phyloP scores from a whole-genome alignment of 1,140 invertebrate genomes.

The Gonioctena quinquepunctata region DNA sequence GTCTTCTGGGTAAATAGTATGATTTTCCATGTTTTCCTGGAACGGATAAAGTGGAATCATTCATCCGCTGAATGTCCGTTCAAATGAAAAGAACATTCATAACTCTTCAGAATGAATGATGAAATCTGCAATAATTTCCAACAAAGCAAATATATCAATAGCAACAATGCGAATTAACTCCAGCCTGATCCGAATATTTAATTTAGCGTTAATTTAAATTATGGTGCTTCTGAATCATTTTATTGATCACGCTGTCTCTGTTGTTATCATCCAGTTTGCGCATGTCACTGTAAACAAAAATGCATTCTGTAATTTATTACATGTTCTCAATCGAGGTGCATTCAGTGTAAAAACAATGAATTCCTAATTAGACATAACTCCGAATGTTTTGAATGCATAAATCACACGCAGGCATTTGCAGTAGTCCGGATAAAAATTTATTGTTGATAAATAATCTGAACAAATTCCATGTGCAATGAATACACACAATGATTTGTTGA shows the following conservation, averaged over 20 bases:
- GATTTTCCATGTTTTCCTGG: too few species aligned
- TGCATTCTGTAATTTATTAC: conserved; percentile 10
- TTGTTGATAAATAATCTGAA: background rate
- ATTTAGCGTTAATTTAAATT: conserved; percentile 44
- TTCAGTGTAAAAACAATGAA: conserved; percentile 19
- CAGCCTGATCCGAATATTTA: conserved; percentile 34
- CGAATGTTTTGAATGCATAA: conserved; percentile 13
- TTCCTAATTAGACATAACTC: conserved; percentile 16
- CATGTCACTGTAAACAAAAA: conserved; percentile 19
- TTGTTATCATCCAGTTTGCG: conserved; percentile 14
- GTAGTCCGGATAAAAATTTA: background rate
- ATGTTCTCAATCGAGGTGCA: conserved; percentile 6
- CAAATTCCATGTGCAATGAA: background rate
- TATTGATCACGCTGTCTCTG: conserved; percentile 27
- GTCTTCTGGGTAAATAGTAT: too few species aligned
- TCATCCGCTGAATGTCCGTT: background rate
- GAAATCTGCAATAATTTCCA: conserved; percentile 7
- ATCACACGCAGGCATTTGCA: conserved; percentile 3
- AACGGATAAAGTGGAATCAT: too few species aligned
- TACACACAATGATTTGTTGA: background rate
- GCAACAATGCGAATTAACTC: conserved; percentile 20
- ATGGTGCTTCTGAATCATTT: conserved; percentile 27
- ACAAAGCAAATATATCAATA: conserved; percentile 26
- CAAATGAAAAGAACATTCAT: background rate
- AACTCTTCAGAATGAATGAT: background rate